Evolutionary conservation across 2,113 vertebrate genomes (phyloP), one percentile per base, ranked within the genome.

Genomic region (Sialia sialis): DNA sequence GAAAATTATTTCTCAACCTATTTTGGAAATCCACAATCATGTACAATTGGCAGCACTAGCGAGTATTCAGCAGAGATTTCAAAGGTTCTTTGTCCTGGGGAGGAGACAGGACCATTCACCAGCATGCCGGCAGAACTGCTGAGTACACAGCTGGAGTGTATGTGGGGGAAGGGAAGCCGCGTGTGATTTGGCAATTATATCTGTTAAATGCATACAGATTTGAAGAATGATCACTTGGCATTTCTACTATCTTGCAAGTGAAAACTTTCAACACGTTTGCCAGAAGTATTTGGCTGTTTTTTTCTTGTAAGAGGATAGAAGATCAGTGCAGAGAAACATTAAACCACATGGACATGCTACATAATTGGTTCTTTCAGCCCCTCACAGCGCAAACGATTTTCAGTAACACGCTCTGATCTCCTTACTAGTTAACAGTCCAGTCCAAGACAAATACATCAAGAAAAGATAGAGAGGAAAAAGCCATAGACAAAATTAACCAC

Each of bases 71-170:
- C 38, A 22, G 77, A 0, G 44, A 88, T 95, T 96, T 94, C 89
- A 90, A 96, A 92, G 92, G 92, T 63, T 95, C 96, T 97, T 96
- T 97, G 95, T 96, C 92, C 88, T 55, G 82, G 89, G 91, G 94
- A 96, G 88, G 89, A 96, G 92, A 96, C 39, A 56, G 10, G 16
- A 80, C 76, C 91, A 41, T 84, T 92, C 92, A 94, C 59, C 87
- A 89, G 90, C 75, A 30, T 3, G 59, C 38, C 44, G 1, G 86
- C 82, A 93, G 96, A 96, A 95, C 87, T 95, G 94, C 96, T 92
- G 94, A 96, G 89, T n/a, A 70, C 93, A 93, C 94, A 94, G 87
- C 90, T 96, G 92, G 91, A 86, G 83, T 0, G 0, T 23, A 27
- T 1, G 1, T 46, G 85, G 94, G 87, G 90, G 81, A 90, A 87